Evolutionary conservation across 1,140 invertebrate species (phyloP).

Genomic region (Holotrichia oblita): DNA sequence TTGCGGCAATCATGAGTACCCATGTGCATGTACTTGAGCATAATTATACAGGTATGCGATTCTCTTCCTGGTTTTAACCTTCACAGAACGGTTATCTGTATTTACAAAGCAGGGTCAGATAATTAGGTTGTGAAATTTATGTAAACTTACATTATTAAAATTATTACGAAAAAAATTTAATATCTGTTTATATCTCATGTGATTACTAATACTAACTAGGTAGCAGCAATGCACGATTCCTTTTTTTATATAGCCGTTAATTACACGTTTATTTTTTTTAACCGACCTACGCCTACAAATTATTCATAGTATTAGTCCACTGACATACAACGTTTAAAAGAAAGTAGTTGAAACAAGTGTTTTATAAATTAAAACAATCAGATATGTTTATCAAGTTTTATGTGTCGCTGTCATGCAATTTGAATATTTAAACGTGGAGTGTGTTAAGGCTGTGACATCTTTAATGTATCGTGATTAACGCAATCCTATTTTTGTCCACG

Average conservation of each 20-base stretch:
- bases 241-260: not conserved
- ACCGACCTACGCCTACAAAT: slow-evolving; percentile 2
- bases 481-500: not conserved
- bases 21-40: slow-evolving; percentile 7
- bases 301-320: slow-evolving; percentile 5
- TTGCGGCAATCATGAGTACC: slow-evolving; percentile 24
- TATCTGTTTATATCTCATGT: no score
- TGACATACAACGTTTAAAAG: slow-evolving; percentile 14
- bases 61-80: slow-evolving; percentile 6
- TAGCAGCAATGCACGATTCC: not conserved
- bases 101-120: not conserved
- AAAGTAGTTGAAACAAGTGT: slow-evolving; percentile 21
- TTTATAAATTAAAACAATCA: slow-evolving; percentile 27
- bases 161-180: not conserved
- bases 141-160: not conserved
- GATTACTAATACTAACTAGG: not conserved
- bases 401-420: not conserved
- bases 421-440: slow-evolving; percentile 20
- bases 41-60: slow-evolving; percentile 8
- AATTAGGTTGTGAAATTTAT: not conserved
- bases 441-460: slow-evolving; percentile 1
- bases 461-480: not conserved
- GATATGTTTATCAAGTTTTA: slow-evolving; percentile 31
- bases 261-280: not conserved
- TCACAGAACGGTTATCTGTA: not conserved